Evolutionary conservation across 2,888 invertebrate species (phyloP).

Genomic region (Sycophila texana): DNA sequence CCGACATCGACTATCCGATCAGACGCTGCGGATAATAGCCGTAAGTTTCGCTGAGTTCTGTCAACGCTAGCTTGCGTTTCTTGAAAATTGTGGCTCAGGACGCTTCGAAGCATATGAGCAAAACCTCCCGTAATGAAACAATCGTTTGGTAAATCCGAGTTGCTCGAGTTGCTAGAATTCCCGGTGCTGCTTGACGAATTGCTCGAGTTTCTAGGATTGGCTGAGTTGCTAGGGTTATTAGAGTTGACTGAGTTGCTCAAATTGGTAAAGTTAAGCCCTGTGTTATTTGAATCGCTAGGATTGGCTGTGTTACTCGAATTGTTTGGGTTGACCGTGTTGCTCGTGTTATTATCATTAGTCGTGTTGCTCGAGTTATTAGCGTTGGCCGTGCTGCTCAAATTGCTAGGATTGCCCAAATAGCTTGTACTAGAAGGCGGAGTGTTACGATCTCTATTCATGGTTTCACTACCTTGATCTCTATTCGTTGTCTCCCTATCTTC

Average conservation of each 20-base stretch:
- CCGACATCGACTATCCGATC: slow-evolving; percentile 48
- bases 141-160: slow-evolving; percentile 2
- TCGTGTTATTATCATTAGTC: not conserved
- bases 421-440: slow-evolving; percentile 72
- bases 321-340: slow-evolving; percentile 52
- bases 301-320: slow-evolving; percentile 37
- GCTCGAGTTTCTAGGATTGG: slow-evolving; percentile 24
- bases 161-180: not conserved
- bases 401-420: not conserved
- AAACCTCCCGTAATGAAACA: slow-evolving; percentile 54
- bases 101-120: slow-evolving; percentile 60
- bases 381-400: not conserved
- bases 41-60: slow-evolving; percentile 58
- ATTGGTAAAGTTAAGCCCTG: not conserved
- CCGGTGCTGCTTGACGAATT: not conserved
- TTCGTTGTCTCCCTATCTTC: no score
- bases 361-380: not conserved
- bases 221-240: slow-evolving; percentile 52
- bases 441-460: slow-evolving; percentile 77
- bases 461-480: slow-evolving; percentile 82
- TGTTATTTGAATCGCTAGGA: not conserved
- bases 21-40: slow-evolving; percentile 55
- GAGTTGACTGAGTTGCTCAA: slow-evolving; percentile 43
- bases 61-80: slow-evolving; percentile 58
- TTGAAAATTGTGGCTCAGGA: slow-evolving; percentile 58